Evolutionary conservation across 2,888 invertebrate genomes (phyloP).

Genomic region (Euzetes globulus): DNA sequence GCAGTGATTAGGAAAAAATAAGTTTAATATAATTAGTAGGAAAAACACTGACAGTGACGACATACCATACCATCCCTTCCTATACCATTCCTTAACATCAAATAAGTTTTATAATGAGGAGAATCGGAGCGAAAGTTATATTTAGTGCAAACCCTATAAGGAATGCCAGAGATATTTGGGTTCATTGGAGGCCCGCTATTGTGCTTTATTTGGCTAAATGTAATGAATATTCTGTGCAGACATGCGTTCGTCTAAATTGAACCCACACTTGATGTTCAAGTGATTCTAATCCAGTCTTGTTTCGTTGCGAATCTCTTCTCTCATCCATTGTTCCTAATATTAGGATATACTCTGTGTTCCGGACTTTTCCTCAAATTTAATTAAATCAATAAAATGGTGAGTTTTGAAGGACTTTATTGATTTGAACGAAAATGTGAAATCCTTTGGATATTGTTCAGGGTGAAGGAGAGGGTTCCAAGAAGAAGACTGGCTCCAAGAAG

Average conservation of each 20-base stretch:
- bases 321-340: neutral
- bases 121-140: neutral
- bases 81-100: neutral
- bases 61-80: neutral
- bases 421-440: neutral
- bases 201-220: neutral
- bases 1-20: too few relatives aligned
- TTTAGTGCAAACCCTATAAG: neutral
- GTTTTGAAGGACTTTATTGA: neutral
- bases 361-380: neutral
- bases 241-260: neutral
- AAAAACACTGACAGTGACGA: neutral
- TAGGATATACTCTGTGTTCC: neutral
- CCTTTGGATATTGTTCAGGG: neutral
- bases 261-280: neutral
- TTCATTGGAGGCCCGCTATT: neutral
- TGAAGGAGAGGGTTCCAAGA: neutral
- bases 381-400: neutral
- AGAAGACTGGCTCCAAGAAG: constrained; percentile 51
- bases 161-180: neutral
- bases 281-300: neutral
- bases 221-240: neutral
- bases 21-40: too few relatives aligned
- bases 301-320: neutral
- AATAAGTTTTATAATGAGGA: neutral